Conservation (phyloP, 2,797 vertebrate genomes). For the Nasua narica region DNA sequence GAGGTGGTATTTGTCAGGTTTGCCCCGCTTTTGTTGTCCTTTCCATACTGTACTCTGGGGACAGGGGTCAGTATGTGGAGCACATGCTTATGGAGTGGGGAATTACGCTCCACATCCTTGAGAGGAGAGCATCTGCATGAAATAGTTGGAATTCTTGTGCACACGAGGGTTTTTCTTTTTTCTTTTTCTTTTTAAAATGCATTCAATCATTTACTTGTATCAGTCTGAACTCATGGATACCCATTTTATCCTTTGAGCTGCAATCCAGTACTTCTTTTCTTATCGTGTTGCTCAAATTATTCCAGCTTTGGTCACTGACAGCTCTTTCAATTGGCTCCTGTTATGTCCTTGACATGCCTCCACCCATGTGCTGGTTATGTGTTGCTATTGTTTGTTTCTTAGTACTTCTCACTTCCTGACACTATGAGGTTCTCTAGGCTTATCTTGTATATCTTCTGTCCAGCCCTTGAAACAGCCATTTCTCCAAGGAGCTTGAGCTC, state of each 20-base stretch:
- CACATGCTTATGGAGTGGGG: not conserved
- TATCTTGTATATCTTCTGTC: not conserved
- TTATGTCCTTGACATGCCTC: not conserved
- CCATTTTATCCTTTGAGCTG: not conserved
- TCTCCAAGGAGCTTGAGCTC: not conserved
- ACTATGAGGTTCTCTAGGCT: not conserved
- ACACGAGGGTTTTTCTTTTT: not conserved
- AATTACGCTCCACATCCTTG: not conserved
- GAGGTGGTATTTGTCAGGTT: not conserved
- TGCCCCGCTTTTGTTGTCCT: not conserved
- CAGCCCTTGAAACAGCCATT: not conserved
- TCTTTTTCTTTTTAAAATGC: not conserved
- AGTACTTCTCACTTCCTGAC: not conserved
- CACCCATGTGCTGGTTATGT: not conserved
- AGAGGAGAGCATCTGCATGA: not conserved
- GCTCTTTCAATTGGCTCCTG: not conserved
- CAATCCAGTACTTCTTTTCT: not conserved
- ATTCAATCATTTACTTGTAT: not conserved
- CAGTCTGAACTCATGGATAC: not conserved
- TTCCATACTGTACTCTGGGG: not conserved
- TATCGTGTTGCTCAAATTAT: not conserved
- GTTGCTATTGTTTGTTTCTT: not conserved
- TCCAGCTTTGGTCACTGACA: not conserved
- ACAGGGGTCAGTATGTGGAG: not conserved
- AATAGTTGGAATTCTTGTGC: not conserved